phyloP scores from a whole-genome alignment of 1,140 invertebrate species.

The Drosophila mauritiana region DNA sequence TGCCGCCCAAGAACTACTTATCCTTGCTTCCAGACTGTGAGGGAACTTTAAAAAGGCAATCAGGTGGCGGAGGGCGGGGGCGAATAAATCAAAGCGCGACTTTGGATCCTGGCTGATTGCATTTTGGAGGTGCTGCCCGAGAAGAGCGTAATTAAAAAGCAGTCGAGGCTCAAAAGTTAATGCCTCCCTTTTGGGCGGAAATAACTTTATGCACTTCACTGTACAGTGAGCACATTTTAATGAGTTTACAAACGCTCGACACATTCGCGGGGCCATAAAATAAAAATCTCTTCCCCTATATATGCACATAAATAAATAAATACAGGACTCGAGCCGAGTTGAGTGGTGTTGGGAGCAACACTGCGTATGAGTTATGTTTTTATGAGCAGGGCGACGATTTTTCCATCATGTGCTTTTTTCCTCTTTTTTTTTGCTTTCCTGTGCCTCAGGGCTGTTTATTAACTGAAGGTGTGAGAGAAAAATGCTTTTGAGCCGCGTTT shows the following conservation, averaged over 20 bases:
- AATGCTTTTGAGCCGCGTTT: conserved; percentile 48
- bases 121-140: conserved; percentile 22
- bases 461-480: conserved; percentile 41
- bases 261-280: conserved; percentile 73
- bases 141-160: conserved; percentile 54
- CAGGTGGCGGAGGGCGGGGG: conserved; percentile 14
- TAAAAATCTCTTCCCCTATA: conserved; percentile 15
- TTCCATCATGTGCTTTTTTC: conserved; percentile 22
- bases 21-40: not conserved
- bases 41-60: conserved; percentile 67
- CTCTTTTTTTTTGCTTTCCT: not conserved
- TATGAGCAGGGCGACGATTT: conserved; percentile 43
- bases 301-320: conserved; percentile 53
- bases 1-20: not conserved
- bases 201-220: conserved; percentile 69
- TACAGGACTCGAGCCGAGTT: conserved; percentile 39
- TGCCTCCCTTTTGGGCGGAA: conserved; percentile 22
- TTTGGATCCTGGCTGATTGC: conserved; percentile 44
- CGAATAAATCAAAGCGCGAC: conserved; percentile 60
- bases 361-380: conserved; percentile 71
- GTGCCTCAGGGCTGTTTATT: conserved; percentile 43
- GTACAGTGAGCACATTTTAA: conserved; percentile 70
- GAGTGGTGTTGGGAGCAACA: conserved; percentile 30
- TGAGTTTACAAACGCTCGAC: conserved; percentile 82
- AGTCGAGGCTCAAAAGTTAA: conserved; percentile 46